A percentile compares a stretch with the other conserved stretches of the same genome.
phyloP scores from a whole-genome alignment of 2,113 vertebrate genomes.

The Pandion haliaetus region DNA sequence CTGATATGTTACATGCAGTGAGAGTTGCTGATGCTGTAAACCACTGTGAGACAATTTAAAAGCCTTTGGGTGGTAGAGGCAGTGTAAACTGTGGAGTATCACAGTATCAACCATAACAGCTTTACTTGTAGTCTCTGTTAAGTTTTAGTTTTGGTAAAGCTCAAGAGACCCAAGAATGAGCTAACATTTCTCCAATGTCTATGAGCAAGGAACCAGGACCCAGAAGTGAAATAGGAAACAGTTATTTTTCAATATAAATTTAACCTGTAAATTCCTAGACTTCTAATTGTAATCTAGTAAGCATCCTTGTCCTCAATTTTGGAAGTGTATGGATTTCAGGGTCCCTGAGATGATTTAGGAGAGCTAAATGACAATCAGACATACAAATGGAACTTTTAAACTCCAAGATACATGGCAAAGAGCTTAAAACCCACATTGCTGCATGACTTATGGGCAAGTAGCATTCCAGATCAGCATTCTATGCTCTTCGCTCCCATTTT shows the following conservation, averaged over 20 bases:
- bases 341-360: not conserved
- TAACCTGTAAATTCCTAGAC: not conserved
- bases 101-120: not conserved
- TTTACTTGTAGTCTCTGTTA: not conserved
- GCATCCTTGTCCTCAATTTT: not conserved
- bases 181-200: not conserved
- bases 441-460: not conserved
- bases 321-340: not conserved
- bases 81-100: not conserved
- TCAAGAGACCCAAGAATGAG: not conserved
- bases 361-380: not conserved
- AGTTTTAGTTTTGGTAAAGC: not conserved
- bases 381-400: not conserved
- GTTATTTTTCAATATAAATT: not conserved
- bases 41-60: not conserved
- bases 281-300: not conserved
- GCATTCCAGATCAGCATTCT: not conserved
- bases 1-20: not conserved
- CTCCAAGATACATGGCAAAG: not conserved
- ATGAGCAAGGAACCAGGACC: not conserved
- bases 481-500: not conserved
- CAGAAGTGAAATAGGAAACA: not conserved
- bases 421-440: not conserved
- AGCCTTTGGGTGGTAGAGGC: not conserved
- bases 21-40: not conserved